Base-by-base conservation (phyloP, 2,113 vertebrate species). In the Furnarius figulus region DNA sequence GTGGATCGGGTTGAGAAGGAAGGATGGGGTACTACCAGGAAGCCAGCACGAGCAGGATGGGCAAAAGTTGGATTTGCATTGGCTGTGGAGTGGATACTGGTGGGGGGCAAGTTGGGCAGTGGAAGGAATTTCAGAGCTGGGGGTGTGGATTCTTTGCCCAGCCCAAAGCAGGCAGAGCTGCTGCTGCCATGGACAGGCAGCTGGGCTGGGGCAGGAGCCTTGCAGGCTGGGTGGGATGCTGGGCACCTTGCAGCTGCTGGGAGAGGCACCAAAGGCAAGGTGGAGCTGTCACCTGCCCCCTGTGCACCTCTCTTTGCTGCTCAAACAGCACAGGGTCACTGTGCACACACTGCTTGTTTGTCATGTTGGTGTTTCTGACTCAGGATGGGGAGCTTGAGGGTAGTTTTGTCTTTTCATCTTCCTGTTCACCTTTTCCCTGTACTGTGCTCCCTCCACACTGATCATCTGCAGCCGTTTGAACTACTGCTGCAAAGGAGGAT, bases 211-310 rank as follows among this genome's bases (percentile, higher is more conserved):
- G 15, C 56, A 30, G 50, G 19, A 14, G n/a, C 68, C 47, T 27
- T 37, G 53, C n/a, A 3, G 12, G 49, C 1, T n/a, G 5, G 20
- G 42, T 1, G 1, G 53, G 47, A 17, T 13, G 37, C 71, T 1
- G 4, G 31, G 33, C 55, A n/a, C 49, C 61, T 46, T 4, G n/a
- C 66, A 63, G 65, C 77, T 65, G 42, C 82, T 37, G 46, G 49
- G 33, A 21, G 37, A 30, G 67, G 73, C 67, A 52, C 55, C 37
- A 2, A 1, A 20, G 40, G 47, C 17, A 27, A 79, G 35, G 47
- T 28, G 53, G 49, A 27, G 19, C 22, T 18, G 49, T 25, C 0
- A 0, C 8, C 13, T 52, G 44, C 23, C 30, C 19, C 63, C 53
- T 49, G 30, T 42, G 31, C 10, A 10, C 23, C 14, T 72, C 31